A percentile compares a stretch with the other conserved stretches of the same genome.
These are phyloP conservation scores for Myiozetetes cayanensis DNA, from an alignment of 2,113 vertebrate genomes.

Conservation along the genomic window DNA sequence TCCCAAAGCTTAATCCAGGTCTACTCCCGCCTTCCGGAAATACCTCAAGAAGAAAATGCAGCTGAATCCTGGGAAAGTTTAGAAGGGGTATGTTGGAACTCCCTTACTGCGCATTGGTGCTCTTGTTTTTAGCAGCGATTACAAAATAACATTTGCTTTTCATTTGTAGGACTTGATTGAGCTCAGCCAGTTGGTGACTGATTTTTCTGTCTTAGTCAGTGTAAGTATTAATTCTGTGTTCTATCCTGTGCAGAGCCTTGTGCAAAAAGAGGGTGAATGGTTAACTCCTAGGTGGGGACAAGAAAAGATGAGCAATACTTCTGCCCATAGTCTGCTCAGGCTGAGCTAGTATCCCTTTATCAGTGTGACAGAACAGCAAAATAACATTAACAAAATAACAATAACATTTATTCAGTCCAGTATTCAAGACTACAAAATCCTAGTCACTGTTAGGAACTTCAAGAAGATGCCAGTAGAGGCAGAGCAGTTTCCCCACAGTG, in stretches of 20 bases:
- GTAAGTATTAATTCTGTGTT: conserved; percentile 80
- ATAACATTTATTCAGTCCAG: background rate
- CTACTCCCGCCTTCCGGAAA: conserved; percentile 81
- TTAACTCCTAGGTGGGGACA: background rate
- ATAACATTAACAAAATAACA: background rate
- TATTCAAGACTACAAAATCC: background rate
- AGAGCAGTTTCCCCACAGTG: background rate
- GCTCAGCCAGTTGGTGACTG: conserved; percentile 87
- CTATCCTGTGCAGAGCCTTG: background rate
- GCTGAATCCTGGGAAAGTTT: conserved; percentile 91
- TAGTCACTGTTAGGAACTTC: background rate
- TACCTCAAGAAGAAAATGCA: conserved; percentile 88
- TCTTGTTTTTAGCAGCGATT: background rate
- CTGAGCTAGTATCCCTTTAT: background rate
- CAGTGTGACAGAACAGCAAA: background rate
- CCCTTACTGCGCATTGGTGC: background rate
- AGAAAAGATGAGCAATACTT: background rate
- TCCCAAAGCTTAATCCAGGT: conserved; percentile 71
- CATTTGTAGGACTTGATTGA: conserved; percentile 86
- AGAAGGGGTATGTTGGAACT: conserved; percentile 79
- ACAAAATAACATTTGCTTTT: background rate
- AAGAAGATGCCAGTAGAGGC: background rate
- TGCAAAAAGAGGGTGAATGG: background rate
- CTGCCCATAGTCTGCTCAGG: background rate
- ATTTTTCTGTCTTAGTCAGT: conserved; percentile 87